phyloP scores from a whole-genome alignment of 2,888 invertebrate species.

The Nomada hirtipes region DNA sequence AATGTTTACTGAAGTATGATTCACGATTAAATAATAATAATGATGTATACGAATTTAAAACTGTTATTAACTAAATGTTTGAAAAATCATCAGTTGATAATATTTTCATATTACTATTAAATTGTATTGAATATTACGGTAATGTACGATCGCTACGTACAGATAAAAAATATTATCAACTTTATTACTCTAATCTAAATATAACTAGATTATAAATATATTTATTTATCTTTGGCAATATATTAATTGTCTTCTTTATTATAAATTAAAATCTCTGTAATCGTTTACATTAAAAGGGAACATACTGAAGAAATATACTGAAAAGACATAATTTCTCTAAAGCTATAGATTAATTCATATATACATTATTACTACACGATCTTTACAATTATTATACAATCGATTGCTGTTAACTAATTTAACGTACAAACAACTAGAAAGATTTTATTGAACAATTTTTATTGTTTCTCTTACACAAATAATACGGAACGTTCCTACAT shows the following conservation, averaged over 20 bases:
- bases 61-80: background rate
- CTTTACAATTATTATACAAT: constrained; percentile 23
- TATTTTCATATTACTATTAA: background rate
- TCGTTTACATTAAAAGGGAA: constrained; percentile 17
- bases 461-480: constrained; percentile 34
- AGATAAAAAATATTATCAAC: constrained; percentile 12
- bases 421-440: constrained; percentile 22
- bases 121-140: background rate
- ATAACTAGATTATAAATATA: constrained; percentile 51
- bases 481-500: constrained; percentile 15
- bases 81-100: background rate
- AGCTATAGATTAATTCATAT: constrained; percentile 34
- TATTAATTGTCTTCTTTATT: background rate
- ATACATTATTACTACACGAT: constrained; percentile 30
- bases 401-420: constrained; percentile 10
- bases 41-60: background rate
- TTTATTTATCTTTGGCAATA: background rate
- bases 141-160: background rate
- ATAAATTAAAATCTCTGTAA: constrained; percentile 7
- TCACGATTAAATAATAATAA: background rate
- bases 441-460: background rate
- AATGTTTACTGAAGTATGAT: constrained; percentile 23
- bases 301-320: constrained; percentile 3
- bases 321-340: constrained; percentile 27
- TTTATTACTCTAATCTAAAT: constrained; percentile 51